Base-by-base conservation (phyloP, 2,888 invertebrate genomes). In the Prosapia bicincta region DNA sequence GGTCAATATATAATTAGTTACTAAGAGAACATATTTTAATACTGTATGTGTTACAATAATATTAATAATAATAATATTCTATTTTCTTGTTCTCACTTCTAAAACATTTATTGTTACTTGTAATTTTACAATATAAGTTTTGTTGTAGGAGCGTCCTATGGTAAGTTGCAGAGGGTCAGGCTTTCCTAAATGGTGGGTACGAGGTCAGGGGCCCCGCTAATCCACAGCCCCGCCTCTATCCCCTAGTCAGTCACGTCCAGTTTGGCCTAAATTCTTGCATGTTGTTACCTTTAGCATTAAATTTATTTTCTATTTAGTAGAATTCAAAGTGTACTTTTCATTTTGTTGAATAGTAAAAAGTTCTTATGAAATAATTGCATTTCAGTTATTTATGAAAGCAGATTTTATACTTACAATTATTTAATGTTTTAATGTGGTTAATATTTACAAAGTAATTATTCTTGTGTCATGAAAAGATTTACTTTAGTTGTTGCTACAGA, bases 231-330 rank as follows among this genome's bases (percentile, higher is more conserved):
- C 54, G 3, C 54, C 54, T 20, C 20, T 20, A 20, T 20, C 9
- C 54, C 54, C 54, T 54, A 54, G 54, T 54, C 54, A 54, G n/a
- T 54, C 54, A 54, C 54, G 54, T 54, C 54, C 54, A 54, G n/a
- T 54, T 54, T 54, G 54, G 54, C 54, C 54, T 54, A 54, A 54
- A 54, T 54, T 54, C 54, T 54, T 54, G 54, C 54, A 54, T n/a
- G n/a, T n/a, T 54, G 54, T 54, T 54, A 54, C 54, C 54, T 54
- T 54, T 54, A 54, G 54, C 54, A 20, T 54, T 54, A 54, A 54
- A 54, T 20, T 54, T 54, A 54, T 54, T 54, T 54, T 20, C 20
- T 20, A 54, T 20, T 54, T 20, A 10, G 54, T 54, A 54, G 54
- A 20, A 54, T 20, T 30, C 9, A n/a, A n/a, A n/a, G n/a, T n/a